Evolutionary conservation across 2,797 vertebrate species (phyloP).

Genomic region (Catharus ustulatus): DNA sequence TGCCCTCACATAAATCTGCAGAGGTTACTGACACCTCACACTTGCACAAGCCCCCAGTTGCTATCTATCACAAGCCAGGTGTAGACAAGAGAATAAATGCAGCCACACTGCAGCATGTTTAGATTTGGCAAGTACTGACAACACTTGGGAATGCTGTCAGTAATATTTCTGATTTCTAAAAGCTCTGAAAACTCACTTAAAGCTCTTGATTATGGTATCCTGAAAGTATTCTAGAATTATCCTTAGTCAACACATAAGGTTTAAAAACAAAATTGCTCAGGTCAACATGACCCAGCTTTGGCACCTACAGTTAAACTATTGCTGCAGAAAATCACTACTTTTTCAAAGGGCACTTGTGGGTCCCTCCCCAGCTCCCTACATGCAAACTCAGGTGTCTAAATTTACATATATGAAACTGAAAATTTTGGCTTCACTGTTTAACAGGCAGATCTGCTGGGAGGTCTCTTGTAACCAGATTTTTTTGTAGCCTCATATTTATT

Average conservation of each 20-base stretch:
- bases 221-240: neutral
- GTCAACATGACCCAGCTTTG: neutral
- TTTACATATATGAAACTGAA: neutral
- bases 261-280: neutral
- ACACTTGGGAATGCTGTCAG: neutral
- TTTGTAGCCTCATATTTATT: constrained; percentile 48
- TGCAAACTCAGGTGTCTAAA: neutral
- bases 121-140: neutral
- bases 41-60: neutral
- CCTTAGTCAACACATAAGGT: neutral
- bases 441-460: constrained; percentile 23
- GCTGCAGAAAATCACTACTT: neutral
- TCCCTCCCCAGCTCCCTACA: neutral
- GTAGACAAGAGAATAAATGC: neutral
- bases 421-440: neutral
- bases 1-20: neutral
- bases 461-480: constrained; percentile 23
- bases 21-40: neutral
- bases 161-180: neutral
- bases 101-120: neutral
- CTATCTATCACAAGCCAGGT: neutral
- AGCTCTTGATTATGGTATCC: neutral
- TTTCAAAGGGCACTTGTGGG: neutral
- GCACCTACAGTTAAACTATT: neutral
- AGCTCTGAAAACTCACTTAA: neutral